Base-by-base conservation (phyloP, 2,113 vertebrate genomes). In the Chaetops frenatus region DNA sequence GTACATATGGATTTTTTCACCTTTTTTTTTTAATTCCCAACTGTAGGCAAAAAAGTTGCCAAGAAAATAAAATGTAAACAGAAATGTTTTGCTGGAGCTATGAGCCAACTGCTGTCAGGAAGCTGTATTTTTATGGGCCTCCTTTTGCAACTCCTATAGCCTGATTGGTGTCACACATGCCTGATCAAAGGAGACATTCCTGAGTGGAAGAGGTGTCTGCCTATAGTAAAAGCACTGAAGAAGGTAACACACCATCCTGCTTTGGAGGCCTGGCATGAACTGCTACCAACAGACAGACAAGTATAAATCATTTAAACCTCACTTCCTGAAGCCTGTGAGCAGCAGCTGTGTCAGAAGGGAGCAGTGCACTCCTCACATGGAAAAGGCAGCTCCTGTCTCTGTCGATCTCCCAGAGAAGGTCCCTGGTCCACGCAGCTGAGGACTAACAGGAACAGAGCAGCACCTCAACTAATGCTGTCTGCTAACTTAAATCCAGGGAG, bases 251-350 rank as follows among this genome's bases (percentile, higher is more conserved):
- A 25, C 5, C 3, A 4, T 35, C 36, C 77, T 53, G 11, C 53
- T 87, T 79, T 57, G 61, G 38, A 65, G 10, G 24, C 65, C 71
- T 66, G 74, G 62, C 47, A 86, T 31, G 35, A 93, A 82, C 66
- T 50, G 50, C 70, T 35, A 77, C 66, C 44, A 44, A 47, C 1
- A 90, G 24, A 56, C 35, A 83, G 76, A 47, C 15, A 5, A 57
- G 21, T 15, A 44, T 28, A 65, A 79, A 90, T 53, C 3, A 93
- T 33, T 86, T 33, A n/a, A 78, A 57, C 50, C 38, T 72, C 58
- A 73, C 25, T 83, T 95, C 72, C 81, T 60, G 47, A 77, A 95
- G 77, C 40, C 54, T 86, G 31, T 78, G 33, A 73, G 78, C 10
- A 95, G 45, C 42, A 65, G 0, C 1, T 38, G 50, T 78, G 18